Percentiles rank a stretch among this genome's conserved stretches.
Conservation (phyloP, 64 coral and sea anemone species). For the Trachythela sp. region DNA sequence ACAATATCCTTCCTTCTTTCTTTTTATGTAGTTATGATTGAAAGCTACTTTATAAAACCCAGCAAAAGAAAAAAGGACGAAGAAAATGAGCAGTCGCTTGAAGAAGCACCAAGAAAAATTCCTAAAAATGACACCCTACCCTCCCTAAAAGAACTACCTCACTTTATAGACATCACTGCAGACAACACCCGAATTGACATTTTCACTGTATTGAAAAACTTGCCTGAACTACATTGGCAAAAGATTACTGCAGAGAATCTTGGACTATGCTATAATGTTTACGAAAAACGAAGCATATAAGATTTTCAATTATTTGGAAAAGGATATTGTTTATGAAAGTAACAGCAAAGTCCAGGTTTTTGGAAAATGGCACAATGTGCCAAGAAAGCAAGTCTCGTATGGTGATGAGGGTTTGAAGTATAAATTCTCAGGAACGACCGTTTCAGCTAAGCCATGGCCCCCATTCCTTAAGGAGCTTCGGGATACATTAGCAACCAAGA, state of each 20-base stretch:
- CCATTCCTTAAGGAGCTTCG: conserved; percentile 51
- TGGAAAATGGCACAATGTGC: conserved; percentile 77
- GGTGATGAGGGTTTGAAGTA: conserved; percentile 66
- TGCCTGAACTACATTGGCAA: conserved; percentile 52
- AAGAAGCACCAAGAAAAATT: neutral
- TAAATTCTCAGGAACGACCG: conserved; percentile 70
- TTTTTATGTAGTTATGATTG: too few species aligned
- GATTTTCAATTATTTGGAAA: conserved; percentile 62
- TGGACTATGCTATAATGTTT: conserved; percentile 70
- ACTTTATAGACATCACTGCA: neutral
- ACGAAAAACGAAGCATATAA: conserved; percentile 51
- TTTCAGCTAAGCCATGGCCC: conserved; percentile 64
- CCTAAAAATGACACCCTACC: neutral
- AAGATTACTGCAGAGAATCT: conserved; percentile 59
- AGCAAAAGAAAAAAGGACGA: neutral
- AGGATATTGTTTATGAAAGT: conserved; percentile 60
- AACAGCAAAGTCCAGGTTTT: conserved; percentile 58
- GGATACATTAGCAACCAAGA: conserved; percentile 32
- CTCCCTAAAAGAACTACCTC: neutral
- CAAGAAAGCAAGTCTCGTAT: conserved; percentile 75
- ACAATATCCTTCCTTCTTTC: too few species aligned
- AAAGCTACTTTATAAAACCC: neutral
- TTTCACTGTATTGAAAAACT: neutral
- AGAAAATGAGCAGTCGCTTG: neutral
- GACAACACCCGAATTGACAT: neutral